Evolutionary conservation across 1,140 invertebrate species (phyloP).

Genomic region (Pseudomyrmex cubaensis): DNA sequence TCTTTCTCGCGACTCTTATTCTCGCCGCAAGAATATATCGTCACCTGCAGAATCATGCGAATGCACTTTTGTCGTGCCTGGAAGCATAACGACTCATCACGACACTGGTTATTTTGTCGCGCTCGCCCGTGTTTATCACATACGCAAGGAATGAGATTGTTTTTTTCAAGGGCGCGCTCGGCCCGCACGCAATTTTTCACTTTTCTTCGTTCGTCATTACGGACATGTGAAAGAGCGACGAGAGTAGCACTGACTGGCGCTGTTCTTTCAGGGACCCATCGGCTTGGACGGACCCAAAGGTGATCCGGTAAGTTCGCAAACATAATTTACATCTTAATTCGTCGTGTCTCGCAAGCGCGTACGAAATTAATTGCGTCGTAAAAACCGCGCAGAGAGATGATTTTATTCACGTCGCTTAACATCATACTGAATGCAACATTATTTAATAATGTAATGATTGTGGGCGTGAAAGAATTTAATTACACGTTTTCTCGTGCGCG

Average conservation of each 20-base stretch:
- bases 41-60: constrained; percentile 39
- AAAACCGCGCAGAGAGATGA: constrained; percentile 19
- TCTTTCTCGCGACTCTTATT: constrained; percentile 8
- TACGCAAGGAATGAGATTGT: constrained; percentile 63
- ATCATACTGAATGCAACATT: constrained; percentile 10
- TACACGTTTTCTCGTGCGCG: neutral
- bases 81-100: constrained; percentile 72
- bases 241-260: constrained; percentile 55
- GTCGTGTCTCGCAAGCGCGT: constrained; percentile 3
- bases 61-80: constrained; percentile 73
- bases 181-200: constrained; percentile 68
- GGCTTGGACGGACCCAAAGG: constrained; percentile 97
- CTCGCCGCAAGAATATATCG: neutral
- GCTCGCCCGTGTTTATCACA: constrained; percentile 52
- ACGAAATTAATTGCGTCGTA: constrained; percentile 45
- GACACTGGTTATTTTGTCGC: constrained; percentile 51
- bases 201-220: constrained; percentile 46
- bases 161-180: constrained; percentile 52
- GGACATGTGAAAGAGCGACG: constrained; percentile 4
- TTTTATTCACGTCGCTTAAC: constrained; percentile 15
- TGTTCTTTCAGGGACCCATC: constrained; percentile 93
- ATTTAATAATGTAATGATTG: constrained; percentile 45
- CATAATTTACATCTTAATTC: constrained; percentile 50
- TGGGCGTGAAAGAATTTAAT: constrained; percentile 28
- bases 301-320: constrained; percentile 90